A percentile compares a stretch with the other conserved stretches of the same genome.
Conservation (phyloP, 23 tunicate species). For the Diplosoma virens region DNA sequence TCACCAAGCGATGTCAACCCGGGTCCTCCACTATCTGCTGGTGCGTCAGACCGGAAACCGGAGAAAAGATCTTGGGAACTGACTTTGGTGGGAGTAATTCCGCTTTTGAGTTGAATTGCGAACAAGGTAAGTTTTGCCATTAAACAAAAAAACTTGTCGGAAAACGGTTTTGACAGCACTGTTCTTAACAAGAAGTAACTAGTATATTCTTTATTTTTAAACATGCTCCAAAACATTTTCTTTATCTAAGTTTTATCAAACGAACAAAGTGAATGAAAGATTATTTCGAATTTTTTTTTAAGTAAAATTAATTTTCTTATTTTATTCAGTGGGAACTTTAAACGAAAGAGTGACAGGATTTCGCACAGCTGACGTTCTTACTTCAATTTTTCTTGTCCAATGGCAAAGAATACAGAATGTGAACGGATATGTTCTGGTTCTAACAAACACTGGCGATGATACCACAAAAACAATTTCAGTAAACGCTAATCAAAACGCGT, state of each 20-base stretch:
- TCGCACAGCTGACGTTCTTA: neutral
- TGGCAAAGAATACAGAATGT: neutral
- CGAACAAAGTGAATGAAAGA: too few relatives aligned
- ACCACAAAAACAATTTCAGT: neutral
- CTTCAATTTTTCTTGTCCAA: neutral
- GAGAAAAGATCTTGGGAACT: slow-evolving; percentile 22
- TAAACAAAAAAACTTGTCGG: neutral
- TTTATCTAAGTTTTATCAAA: too few relatives aligned
- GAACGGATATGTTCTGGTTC: neutral
- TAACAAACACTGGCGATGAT: neutral
- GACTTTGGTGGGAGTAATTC: slow-evolving; percentile 35
- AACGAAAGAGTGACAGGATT: neutral
- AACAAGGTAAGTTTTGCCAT: slow-evolving; percentile 43
- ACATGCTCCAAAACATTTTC: too few relatives aligned
- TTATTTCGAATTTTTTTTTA: too few relatives aligned
- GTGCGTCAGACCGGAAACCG: slow-evolving; percentile 25
- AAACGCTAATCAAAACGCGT: neutral
- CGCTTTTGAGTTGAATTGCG: slow-evolving; percentile 25
- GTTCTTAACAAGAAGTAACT: too few relatives aligned
- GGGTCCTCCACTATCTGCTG: neutral
- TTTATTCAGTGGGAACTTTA: too few relatives aligned
- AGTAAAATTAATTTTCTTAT: too few relatives aligned
- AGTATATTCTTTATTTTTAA: too few relatives aligned
- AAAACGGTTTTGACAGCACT: neutral
- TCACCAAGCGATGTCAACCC: neutral